A percentile compares a stretch with the other conserved stretches of the same genome.
These are phyloP conservation scores for Epinephelus fuscoguttatus DNA, from an alignment of 2,113 vertebrate species.

Conservation along the genomic window DNA sequence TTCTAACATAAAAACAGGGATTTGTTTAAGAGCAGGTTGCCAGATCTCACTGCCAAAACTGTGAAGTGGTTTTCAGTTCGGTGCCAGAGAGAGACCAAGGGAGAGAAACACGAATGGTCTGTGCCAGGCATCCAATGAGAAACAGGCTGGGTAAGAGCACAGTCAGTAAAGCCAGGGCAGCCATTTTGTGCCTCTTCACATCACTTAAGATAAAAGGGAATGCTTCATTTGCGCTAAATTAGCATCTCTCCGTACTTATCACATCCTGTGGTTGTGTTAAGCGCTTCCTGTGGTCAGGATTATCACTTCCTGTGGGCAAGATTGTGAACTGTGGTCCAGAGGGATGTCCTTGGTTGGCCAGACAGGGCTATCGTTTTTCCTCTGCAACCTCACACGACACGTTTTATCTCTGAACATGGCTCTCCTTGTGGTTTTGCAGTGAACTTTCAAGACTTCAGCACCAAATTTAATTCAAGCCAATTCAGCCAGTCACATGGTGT, in stretches of 20 bases:
- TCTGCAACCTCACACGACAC: slow-evolving; percentile 9
- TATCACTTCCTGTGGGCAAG: slow-evolving; percentile 80
- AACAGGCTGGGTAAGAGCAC: slow-evolving; percentile 55
- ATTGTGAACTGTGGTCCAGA: slow-evolving; percentile 64
- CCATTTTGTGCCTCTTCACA: slow-evolving; percentile 63
- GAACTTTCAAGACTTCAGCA: slow-evolving; percentile 11
- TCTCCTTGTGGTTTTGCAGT: not conserved
- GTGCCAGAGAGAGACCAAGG: slow-evolving; percentile 54
- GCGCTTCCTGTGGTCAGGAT: slow-evolving; percentile 77
- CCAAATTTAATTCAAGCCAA: not conserved
- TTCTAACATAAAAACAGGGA: slow-evolving; percentile 55
- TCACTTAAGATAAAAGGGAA: slow-evolving; percentile 58
- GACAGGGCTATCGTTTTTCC: slow-evolving; percentile 27
- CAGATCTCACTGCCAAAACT: slow-evolving; percentile 64
- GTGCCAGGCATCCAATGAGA: slow-evolving; percentile 70
- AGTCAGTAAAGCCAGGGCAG: slow-evolving; percentile 17
- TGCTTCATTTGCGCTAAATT: slow-evolving; percentile 75
- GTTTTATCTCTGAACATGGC: slow-evolving; percentile 21
- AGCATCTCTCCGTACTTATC: slow-evolving; percentile 59
- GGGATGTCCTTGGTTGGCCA: slow-evolving; percentile 26
- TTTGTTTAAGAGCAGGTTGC: slow-evolving; percentile 51
- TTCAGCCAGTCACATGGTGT: slow-evolving; percentile 9
- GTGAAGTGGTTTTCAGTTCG: slow-evolving; percentile 57
- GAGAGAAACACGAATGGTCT: slow-evolving; percentile 45
- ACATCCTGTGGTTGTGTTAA: slow-evolving; percentile 63